Evolutionary conservation across 2,888 invertebrate genomes (phyloP).

Genomic region (Sipha maydis): DNA sequence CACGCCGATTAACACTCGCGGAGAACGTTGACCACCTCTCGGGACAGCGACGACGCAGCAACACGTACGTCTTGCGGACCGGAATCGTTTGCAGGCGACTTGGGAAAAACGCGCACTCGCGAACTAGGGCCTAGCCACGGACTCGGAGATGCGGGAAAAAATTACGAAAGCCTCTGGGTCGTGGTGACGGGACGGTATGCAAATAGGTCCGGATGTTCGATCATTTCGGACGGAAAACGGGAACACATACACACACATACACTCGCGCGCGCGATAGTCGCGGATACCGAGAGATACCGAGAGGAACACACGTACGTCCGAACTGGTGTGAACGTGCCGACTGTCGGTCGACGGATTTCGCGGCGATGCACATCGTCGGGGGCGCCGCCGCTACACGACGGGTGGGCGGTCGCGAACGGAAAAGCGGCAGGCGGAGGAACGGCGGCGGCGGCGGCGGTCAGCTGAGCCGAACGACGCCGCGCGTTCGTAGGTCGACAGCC

Average conservation of each 20-base stretch:
- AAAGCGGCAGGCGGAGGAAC: constrained; percentile 37
- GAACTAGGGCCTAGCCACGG: too few species aligned
- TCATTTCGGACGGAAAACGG: background rate
- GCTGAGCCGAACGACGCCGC: background rate
- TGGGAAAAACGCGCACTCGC: too few species aligned
- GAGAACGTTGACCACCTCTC: background rate
- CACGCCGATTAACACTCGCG: background rate
- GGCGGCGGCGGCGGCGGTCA: background rate
- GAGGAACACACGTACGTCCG: constrained; percentile 5
- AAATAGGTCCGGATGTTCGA: background rate
- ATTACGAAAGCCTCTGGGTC: background rate
- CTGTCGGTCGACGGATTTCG: constrained; percentile 42
- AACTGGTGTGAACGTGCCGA: constrained; percentile 42
- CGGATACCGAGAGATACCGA: background rate
- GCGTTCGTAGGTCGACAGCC: constrained; percentile 48
- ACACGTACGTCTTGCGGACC: background rate
- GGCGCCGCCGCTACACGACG: constrained; percentile 52
- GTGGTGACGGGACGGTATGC: background rate
- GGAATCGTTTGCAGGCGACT: background rate
- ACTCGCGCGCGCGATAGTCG: too few species aligned
- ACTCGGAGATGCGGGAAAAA: too few species aligned
- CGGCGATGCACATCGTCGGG: constrained; percentile 46
- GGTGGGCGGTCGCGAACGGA: constrained; percentile 57
- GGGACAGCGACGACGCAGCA: background rate
- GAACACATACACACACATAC: background rate